phyloP scores from a whole-genome alignment of 2,888 invertebrate species.

The Nomada fucata region DNA sequence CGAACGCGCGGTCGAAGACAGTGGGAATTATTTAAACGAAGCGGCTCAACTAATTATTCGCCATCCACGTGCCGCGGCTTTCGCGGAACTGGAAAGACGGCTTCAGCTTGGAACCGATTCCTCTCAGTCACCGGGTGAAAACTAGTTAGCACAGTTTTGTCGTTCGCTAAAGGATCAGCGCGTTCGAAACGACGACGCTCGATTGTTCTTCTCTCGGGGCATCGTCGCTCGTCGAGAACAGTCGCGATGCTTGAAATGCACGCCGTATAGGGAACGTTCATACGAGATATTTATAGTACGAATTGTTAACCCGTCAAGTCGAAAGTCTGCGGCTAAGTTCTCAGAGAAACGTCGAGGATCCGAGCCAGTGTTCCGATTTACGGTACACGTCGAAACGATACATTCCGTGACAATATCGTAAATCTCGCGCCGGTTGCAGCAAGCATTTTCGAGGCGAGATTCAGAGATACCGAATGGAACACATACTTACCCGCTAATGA shows the following conservation, averaged over 20 bases:
- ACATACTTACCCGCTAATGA: no score
- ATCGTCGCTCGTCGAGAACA: background rate
- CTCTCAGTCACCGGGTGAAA: constrained; percentile 39
- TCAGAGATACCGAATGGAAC: no score
- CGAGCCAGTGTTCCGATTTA: constrained; percentile 4
- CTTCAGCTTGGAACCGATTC: constrained; percentile 1
- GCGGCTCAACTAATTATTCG: constrained; percentile 41
- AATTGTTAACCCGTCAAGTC: background rate
- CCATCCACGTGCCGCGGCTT: constrained; percentile 32
- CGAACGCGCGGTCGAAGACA: constrained; percentile 47
- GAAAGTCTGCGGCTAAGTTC: background rate
- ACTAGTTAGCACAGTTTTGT: constrained; percentile 46
- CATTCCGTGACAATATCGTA: background rate
- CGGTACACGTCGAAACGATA: background rate
- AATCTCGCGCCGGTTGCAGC: no score
- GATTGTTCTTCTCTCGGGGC: constrained; percentile 3
- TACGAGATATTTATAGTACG: background rate
- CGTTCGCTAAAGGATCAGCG: constrained; percentile 4
- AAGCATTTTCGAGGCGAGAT: background rate
- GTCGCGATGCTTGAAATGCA: background rate
- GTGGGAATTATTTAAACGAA: constrained; percentile 65
- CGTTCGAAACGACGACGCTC: constrained; percentile 11
- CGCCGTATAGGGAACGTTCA: background rate
- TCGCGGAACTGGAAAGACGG: constrained; percentile 18
- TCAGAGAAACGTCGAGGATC: background rate